phyloP scores from a whole-genome alignment of 2,113 vertebrate species.

The Clarias macrocephalus region DNA sequence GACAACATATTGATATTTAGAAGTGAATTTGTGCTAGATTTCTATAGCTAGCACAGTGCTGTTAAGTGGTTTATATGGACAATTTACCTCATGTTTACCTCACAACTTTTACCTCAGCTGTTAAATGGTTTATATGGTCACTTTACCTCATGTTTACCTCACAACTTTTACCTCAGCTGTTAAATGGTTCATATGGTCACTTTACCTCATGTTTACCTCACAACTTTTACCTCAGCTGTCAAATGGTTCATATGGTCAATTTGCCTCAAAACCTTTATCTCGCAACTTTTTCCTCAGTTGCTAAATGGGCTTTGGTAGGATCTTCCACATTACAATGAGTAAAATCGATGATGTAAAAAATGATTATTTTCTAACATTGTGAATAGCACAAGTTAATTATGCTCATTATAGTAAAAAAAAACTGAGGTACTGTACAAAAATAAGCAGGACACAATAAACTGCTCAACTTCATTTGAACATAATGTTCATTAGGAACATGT shows the following conservation, averaged over 20 bases:
- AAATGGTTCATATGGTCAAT: no score
- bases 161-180: background rate
- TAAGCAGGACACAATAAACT: background rate
- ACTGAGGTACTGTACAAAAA: background rate
- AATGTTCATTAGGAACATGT: slow-evolving; percentile 5
- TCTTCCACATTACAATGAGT: background rate
- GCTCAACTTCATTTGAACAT: background rate
- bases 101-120: no score
- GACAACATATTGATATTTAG: background rate
- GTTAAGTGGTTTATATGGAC: background rate
- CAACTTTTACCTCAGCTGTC: background rate
- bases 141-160: no score
- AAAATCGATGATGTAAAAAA: no score
- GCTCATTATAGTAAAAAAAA: background rate
- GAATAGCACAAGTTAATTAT: background rate
- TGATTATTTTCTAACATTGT: background rate
- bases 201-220: no score
- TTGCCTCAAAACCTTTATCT: no score
- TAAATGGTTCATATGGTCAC: no score
- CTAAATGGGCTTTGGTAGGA: background rate
- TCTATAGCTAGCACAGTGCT: background rate
- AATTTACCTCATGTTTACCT: no score
- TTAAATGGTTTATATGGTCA: no score
- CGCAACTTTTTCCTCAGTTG: background rate
- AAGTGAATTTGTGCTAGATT: background rate